These are phyloP conservation scores for Chelidonichthys spinosus DNA, from an alignment of 2,797 vertebrate species.

Conservation along the genomic window DNA sequence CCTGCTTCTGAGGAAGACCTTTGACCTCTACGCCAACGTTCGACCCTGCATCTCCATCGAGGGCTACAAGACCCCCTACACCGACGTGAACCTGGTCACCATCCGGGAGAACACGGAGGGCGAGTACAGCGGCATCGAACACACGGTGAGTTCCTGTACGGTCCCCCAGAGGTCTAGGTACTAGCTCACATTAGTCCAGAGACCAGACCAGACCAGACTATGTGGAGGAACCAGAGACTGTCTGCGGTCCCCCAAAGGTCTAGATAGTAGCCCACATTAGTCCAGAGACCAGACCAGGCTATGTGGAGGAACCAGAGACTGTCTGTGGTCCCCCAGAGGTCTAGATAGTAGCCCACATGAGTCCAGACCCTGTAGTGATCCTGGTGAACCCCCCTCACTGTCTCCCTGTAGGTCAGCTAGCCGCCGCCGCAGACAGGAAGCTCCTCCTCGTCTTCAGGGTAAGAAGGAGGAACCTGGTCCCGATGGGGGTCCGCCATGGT, in stretches of 20 bases:
- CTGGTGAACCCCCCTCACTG: not conserved
- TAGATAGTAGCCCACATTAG: no score
- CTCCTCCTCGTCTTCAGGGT: not conserved
- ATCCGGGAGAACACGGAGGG: constrained; percentile 97
- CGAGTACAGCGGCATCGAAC: constrained; percentile 98
- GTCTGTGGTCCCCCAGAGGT: no score
- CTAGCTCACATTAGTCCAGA: no score
- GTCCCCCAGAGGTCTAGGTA: no score
- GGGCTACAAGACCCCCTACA: constrained; percentile 94
- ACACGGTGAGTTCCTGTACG: constrained; percentile 84
- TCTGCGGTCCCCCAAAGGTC: no score
- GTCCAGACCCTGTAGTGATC: no score
- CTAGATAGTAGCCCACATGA: no score
- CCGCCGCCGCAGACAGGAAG: not conserved
- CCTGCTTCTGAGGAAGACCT: constrained; percentile 93
- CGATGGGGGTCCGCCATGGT: no score
- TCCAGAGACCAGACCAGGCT: no score
- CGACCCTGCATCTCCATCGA: constrained; percentile 94
- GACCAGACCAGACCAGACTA: no score
- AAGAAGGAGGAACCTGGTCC: not conserved
- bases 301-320: no score
- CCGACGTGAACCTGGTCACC: constrained; percentile 93
- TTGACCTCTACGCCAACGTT: constrained; percentile 95
- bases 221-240: no score
- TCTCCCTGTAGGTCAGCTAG: not conserved